Evolutionary conservation across 1,140 invertebrate genomes (phyloP).

Genomic region (Magallana gigas): DNA sequence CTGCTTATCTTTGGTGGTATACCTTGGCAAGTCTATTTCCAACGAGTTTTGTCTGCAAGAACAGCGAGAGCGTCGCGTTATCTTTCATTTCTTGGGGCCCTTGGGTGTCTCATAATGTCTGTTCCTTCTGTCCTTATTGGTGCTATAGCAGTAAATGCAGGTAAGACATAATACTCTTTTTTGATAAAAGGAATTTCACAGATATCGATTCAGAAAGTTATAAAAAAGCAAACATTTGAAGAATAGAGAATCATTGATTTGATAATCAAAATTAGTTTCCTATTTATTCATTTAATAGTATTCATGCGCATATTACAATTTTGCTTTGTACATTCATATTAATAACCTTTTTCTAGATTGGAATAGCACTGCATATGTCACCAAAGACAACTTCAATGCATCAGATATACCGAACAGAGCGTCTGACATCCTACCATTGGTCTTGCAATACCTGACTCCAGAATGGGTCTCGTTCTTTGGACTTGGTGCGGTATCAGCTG

Average conservation of each 20-base stretch:
- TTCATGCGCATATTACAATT: not conserved
- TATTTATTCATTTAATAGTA: no score
- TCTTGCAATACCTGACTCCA: conserved; percentile 96
- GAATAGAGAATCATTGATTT: no score
- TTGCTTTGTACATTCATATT: no score
- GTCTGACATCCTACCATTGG: conserved; percentile 89
- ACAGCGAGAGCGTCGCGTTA: conserved; percentile 94
- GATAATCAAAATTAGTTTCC: no score
- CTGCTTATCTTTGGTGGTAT: conserved; percentile 97
- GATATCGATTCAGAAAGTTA: no score
- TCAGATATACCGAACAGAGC: conserved; percentile 69
- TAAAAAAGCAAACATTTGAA: no score
- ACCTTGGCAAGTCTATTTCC: conserved; percentile 99
- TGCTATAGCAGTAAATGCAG: conserved; percentile 95
- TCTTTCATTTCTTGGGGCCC: conserved; percentile 95
- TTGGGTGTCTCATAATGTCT: conserved; percentile 97
- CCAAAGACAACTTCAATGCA: conserved; percentile 79
- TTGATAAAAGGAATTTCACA: no score
- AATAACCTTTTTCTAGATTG: conserved; percentile 84
- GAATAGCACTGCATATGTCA: conserved; percentile 91
- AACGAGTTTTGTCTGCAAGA: conserved; percentile 96
- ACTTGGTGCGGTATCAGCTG: conserved; percentile 97
- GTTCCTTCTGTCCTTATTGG: conserved; percentile 97
- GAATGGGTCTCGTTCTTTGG: conserved; percentile 96
- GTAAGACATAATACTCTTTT: conserved; percentile 81